Percentiles rank a stretch among this genome's conserved stretches.
phyloP scores from a whole-genome alignment of 2,888 invertebrate species.

The Formica aserva region DNA sequence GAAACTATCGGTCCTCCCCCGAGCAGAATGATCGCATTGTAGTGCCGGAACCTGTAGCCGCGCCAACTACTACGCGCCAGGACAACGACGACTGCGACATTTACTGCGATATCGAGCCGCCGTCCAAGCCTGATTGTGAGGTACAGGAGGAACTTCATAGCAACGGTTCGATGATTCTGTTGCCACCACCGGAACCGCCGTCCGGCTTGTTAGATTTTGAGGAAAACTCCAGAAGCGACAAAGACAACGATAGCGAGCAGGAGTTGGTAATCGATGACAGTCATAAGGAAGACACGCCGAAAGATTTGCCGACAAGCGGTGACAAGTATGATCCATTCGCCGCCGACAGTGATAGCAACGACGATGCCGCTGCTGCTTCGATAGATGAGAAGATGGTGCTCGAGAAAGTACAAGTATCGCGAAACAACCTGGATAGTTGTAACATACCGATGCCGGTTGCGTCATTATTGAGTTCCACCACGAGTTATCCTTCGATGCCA shows the following conservation, averaged over 20 bases:
- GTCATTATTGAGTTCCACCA: constrained; percentile 45
- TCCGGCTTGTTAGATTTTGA: constrained; percentile 84
- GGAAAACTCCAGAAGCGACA: constrained; percentile 82
- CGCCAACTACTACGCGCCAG: constrained; percentile 46
- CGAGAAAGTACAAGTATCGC: background rate
- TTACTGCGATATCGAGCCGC: constrained; percentile 88
- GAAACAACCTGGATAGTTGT: constrained; percentile 36
- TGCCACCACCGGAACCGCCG: constrained; percentile 86
- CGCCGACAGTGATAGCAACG: constrained; percentile 82
- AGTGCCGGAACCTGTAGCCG: constrained; percentile 5
- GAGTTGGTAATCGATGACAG: constrained; percentile 84
- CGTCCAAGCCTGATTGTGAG: constrained; percentile 76
- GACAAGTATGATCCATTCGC: constrained; percentile 84
- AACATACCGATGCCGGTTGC: constrained; percentile 58
- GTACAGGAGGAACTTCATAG: constrained; percentile 81
- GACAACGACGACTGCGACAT: constrained; percentile 87
- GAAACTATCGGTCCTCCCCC: constrained; percentile 51
- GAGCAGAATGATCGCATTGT: constrained; percentile 54
- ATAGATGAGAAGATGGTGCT: constrained; percentile 23
- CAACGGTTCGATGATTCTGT: constrained; percentile 76
- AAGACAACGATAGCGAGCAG: constrained; percentile 83
- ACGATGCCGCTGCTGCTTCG: constrained; percentile 50
- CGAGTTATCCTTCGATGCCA: background rate
- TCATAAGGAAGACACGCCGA: constrained; percentile 77
- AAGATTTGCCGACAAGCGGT: constrained; percentile 55